These are phyloP conservation scores for Xenentodon cancila DNA, from an alignment of 2,797 vertebrate species.

Conservation along the genomic window DNA sequence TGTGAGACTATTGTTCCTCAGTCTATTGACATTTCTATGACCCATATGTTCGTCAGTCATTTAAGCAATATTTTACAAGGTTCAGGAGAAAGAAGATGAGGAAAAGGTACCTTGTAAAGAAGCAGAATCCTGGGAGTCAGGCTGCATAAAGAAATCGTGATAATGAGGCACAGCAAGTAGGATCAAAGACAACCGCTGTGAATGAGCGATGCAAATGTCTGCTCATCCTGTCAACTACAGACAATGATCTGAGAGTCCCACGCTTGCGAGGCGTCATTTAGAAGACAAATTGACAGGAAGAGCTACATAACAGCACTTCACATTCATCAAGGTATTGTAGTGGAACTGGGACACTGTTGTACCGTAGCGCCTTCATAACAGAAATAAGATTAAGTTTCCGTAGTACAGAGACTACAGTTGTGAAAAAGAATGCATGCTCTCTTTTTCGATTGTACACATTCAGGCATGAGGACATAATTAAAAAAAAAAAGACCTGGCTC, in stretches of 20 bases:
- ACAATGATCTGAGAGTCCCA: slow-evolving; percentile 55
- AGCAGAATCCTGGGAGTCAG: slow-evolving; percentile 40
- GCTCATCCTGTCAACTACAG: slow-evolving; percentile 58
- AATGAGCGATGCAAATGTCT: slow-evolving; percentile 70
- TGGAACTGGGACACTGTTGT: slow-evolving; percentile 39
- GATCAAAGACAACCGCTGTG: slow-evolving; percentile 75
- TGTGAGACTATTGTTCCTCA: slow-evolving; percentile 39
- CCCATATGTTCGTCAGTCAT: slow-evolving; percentile 49
- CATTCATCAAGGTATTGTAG: slow-evolving; percentile 39
- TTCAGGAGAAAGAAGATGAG: slow-evolving; percentile 31
- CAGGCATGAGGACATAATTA: too few relatives aligned
- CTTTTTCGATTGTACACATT: too few relatives aligned
- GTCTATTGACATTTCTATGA: slow-evolving; percentile 23
- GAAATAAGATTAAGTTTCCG: slow-evolving; percentile 27
- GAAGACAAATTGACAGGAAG: slow-evolving; percentile 52
- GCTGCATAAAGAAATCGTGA: slow-evolving; percentile 57
- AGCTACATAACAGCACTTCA: slow-evolving; percentile 11
- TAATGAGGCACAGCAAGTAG: slow-evolving; percentile 71
- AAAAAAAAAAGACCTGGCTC: too few relatives aligned
- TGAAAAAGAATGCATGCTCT: neutral
- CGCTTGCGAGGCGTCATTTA: slow-evolving; percentile 47
- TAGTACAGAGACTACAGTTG: too few relatives aligned
- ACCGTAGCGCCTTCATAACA: slow-evolving; percentile 11
- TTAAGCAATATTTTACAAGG: slow-evolving; percentile 48
- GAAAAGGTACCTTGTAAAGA: slow-evolving; percentile 45